Base-by-base conservation (phyloP, 2,888 invertebrate genomes). In the Perithous albicinctus region DNA sequence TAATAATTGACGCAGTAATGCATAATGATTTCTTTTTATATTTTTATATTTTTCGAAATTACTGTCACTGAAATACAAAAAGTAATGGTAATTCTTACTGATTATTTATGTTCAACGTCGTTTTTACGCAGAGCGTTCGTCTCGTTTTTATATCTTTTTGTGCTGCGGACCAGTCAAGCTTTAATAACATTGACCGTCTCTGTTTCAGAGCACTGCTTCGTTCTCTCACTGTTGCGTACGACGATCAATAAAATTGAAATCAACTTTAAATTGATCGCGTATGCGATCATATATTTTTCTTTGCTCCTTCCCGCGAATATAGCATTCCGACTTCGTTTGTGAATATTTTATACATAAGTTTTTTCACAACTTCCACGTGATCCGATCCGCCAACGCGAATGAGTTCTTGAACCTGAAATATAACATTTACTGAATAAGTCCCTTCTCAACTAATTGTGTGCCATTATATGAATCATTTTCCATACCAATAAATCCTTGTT, bases 321-420 rank as follows among this genome's bases (percentile, higher is more conserved):
- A 63, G 6, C 63, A 41, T 63, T n/a, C 41, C 63, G 18, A 63
- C 63, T 63, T 63, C 41, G 63, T 63, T 63, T 20, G 63, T 38
- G 63, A 41, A 63, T 23, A 63, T 38, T 23, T n/a, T 20, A 10
- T 41, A 63, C 63, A 63, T 63, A 0, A 63, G n/a, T 63, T 41
- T 41, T n/a, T n/a, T 63, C 20, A 41, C 63, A 35, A 63, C 6
- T 10, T 41, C 63, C n/a, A 12, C 5, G 12, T 41, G 23, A 63
- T 63, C 38, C 12, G 38, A 41, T 41, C 63, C 63, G 1, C 63
- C 63, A 20, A 63, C 12, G 1, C 63, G 63, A 20, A 38, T 23
- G 63, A 63, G 63, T 20, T 63, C 63, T 20, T 12, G 18, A 35
- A 63, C 23, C 23, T 63, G 35, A 63, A 12, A 41, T 18, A 15